Conservation (phyloP, 2,888 invertebrate genomes). For the Diploptera punctata region DNA sequence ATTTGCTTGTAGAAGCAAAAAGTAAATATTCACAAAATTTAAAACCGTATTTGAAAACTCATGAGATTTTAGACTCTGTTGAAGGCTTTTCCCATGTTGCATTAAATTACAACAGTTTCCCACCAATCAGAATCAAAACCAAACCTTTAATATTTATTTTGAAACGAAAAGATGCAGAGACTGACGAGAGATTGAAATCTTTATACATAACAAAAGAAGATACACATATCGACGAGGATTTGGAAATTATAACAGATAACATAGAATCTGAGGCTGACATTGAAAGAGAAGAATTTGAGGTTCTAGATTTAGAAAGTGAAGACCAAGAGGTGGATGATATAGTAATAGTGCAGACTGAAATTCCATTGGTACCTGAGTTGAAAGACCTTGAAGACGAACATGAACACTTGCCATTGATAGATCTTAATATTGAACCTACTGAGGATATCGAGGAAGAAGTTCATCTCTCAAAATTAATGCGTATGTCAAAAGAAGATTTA, state of each 20-base stretch:
- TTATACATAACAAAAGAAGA: slow-evolving; percentile 44
- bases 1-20: slow-evolving; percentile 82
- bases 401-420: not conserved
- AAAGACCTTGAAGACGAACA: slow-evolving; percentile 13
- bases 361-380: not conserved
- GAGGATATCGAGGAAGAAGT: slow-evolving; percentile 16
- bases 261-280: not conserved
- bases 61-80: slow-evolving; percentile 75
- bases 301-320: not conserved
- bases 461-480: slow-evolving; percentile 12
- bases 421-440: slow-evolving; percentile 15
- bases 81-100: slow-evolving; percentile 85
- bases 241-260: too few species aligned
- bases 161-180: slow-evolving; percentile 64
- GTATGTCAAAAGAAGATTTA: slow-evolving; percentile 21
- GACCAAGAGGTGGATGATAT: not conserved
- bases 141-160: slow-evolving; percentile 83
- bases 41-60: slow-evolving; percentile 73
- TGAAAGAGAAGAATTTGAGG: slow-evolving; percentile 14
- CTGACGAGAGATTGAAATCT: slow-evolving; percentile 50
- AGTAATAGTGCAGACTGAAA: too few species aligned
- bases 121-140: slow-evolving; percentile 81
- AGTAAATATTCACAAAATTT: slow-evolving; percentile 79
- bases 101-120: slow-evolving; percentile 77
- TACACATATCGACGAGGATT: too few species aligned